A percentile compares a stretch with the other conserved stretches of the same genome.
phyloP scores from a whole-genome alignment of 2,797 vertebrate species.

The Acrossocheilus fasciatus region DNA sequence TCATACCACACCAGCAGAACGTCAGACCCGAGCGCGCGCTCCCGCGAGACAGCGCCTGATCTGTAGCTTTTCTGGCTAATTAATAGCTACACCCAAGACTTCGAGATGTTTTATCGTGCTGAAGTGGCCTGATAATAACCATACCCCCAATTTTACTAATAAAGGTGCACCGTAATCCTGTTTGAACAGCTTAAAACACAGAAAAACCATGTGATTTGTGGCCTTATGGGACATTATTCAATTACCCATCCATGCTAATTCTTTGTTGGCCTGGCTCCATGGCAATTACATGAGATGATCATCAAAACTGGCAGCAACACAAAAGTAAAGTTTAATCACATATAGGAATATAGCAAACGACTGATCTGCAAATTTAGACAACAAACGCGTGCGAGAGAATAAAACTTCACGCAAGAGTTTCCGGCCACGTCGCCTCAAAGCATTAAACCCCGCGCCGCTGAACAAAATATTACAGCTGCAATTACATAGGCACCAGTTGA shows the following conservation, averaged over 20 bases:
- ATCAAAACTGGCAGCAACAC: constrained; percentile 42
- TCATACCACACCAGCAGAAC: constrained; percentile 56
- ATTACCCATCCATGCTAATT: constrained; percentile 62
- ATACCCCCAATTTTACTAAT: constrained; percentile 40
- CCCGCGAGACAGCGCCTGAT: constrained; percentile 15
- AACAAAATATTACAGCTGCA: constrained; percentile 69
- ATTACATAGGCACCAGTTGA: constrained; percentile 75
- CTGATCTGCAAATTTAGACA: background rate
- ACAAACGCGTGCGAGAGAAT: background rate
- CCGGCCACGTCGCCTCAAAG: constrained; percentile 60
- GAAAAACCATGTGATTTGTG: constrained; percentile 58
- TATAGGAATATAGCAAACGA: constrained; percentile 20
- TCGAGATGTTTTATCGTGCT: background rate
- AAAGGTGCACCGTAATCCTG: constrained; percentile 56
- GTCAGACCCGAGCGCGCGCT: constrained; percentile 41
- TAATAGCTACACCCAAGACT: background rate
- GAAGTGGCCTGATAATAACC: background rate
- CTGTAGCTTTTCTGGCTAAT: constrained; percentile 34
- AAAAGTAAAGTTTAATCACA: constrained; percentile 52
- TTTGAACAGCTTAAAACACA: constrained; percentile 56
- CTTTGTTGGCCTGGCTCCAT: constrained; percentile 57
- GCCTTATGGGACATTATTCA: constrained; percentile 63
- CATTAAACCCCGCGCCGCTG: constrained; percentile 62
- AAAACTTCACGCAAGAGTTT: constrained; percentile 43
- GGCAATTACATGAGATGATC: constrained; percentile 52